Base-by-base conservation (phyloP, 1,140 invertebrate species). In the Thaumatotibia leucotreta region DNA sequence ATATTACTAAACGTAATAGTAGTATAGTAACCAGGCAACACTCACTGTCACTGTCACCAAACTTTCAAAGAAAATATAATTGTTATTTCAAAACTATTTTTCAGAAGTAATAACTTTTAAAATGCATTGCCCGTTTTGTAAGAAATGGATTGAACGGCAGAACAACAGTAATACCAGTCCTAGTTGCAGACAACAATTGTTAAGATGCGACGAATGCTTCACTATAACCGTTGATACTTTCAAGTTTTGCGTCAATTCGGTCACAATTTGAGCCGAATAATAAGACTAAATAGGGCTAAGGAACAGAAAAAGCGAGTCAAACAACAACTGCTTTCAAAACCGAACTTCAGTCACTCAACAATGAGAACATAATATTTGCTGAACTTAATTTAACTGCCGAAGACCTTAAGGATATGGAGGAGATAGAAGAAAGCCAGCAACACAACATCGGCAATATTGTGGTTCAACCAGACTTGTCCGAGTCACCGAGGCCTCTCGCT, bases 211-310 rank as follows among this genome's bases (percentile, higher is more conserved):
- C 33, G 10, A 58, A 58, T 58, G 54, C n/a, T n/a, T 29, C 6
- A 58, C 29, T 2, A 58, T 58, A 58, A 58, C 23, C 54, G 29
- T 23, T 11, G 23, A 58, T 58, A 29, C 8, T 27, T 10, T 58
- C n/a, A 58, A 58, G 9, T 58, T 58, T 58, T 58, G 54, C n/a
- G 9, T 58, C 5, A 58, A 58, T 4, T 58, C 29, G 54, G 54
- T 27, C 54, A 58, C 23, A 29, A 31, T 31, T 58, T 58, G 29
- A 58, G 54, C 54, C 54, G 14, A 58, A 58, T 31, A 27, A 27
- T 29, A 58, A 1, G 54, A 27, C 1, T 27, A 1, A 29, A 58
- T 58, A 27, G 54, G 54, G 54, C 54, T 58, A 58, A 58, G 29
- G 23, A 29, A 58, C 54, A 27, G 4, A 58, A 27, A 58, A 58